These are phyloP conservation scores for Dicranocentrus wangi DNA, from an alignment of 2,888 invertebrate genomes.

Conservation along the genomic window DNA sequence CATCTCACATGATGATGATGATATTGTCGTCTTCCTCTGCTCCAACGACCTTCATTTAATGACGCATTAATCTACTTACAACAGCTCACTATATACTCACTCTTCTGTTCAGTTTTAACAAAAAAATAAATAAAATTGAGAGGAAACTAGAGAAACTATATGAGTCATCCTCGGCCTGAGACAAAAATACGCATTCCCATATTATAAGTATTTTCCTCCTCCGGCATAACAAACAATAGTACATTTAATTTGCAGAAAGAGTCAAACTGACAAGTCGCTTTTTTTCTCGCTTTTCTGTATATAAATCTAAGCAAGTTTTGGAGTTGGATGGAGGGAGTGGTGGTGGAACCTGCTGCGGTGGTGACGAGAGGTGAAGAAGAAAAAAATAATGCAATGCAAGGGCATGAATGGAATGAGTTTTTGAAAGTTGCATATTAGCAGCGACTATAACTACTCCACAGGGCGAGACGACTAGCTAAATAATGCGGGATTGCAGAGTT, in stretches of 20 bases:
- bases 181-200: not conserved
- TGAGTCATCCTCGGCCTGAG: too few species aligned
- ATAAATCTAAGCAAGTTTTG: too few species aligned
- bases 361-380: conserved; percentile 2
- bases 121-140: not conserved
- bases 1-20: not conserved
- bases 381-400: not conserved
- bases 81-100: too few species aligned
- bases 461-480: too few species aligned
- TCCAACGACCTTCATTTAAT: conserved; percentile 46
- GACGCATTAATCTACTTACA: not conserved
- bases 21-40: conserved; percentile 7
- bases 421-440: not conserved
- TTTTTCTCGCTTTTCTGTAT: too few species aligned
- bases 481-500: too few species aligned
- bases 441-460: too few species aligned
- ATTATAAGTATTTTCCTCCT: not conserved
- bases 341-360: too few species aligned
- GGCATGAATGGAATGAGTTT: not conserved
- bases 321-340: too few species aligned
- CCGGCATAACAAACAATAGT: not conserved
- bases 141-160: not conserved
- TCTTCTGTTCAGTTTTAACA: too few species aligned
- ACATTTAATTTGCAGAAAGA: too few species aligned
- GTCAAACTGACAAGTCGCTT: too few species aligned